These are phyloP conservation scores for Hemicrepidius hirtus DNA, from an alignment of 2,888 invertebrate species.

Conservation along the genomic window DNA sequence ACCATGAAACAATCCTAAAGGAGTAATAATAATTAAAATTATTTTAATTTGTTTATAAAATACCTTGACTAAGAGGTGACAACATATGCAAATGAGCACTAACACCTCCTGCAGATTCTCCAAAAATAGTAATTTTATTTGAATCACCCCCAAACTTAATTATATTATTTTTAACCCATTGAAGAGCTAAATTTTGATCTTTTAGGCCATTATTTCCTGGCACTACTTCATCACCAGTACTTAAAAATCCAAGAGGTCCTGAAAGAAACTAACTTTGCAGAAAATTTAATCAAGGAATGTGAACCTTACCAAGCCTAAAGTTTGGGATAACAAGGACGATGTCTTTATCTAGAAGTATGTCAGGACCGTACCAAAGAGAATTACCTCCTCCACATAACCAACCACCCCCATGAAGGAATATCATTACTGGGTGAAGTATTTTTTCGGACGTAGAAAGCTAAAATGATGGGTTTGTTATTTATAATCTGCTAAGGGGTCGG, in stretches of 20 bases:
- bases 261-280: slow-evolving; percentile 42
- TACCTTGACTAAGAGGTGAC: slow-evolving; percentile 69
- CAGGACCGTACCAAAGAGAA: slow-evolving; percentile 81
- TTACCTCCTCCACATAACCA: slow-evolving; percentile 85
- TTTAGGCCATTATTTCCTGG: slow-evolving; percentile 72
- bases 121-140: slow-evolving; percentile 68
- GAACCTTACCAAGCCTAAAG: slow-evolving; percentile 58
- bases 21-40: neutral
- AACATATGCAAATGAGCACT: slow-evolving; percentile 71
- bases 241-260: slow-evolving; percentile 70
- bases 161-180: slow-evolving; percentile 70
- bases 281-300: no score
- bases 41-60: neutral
- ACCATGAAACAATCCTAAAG: slow-evolving; percentile 80
- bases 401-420: slow-evolving; percentile 86
- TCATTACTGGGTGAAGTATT: slow-evolving; percentile 78
- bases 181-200: slow-evolving; percentile 69
- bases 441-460: neutral
- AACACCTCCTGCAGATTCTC: slow-evolving; percentile 71
- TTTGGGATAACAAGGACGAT: slow-evolving; percentile 75
- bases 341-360: slow-evolving; percentile 81
- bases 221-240: slow-evolving; percentile 65
- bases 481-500: neutral
- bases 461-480: neutral
- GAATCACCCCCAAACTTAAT: slow-evolving; percentile 70